Evolutionary conservation across 1,140 invertebrate species (phyloP), one percentile per base, ranked within the genome.

Genomic region (Bursaphelenchus mucronatus): DNA sequence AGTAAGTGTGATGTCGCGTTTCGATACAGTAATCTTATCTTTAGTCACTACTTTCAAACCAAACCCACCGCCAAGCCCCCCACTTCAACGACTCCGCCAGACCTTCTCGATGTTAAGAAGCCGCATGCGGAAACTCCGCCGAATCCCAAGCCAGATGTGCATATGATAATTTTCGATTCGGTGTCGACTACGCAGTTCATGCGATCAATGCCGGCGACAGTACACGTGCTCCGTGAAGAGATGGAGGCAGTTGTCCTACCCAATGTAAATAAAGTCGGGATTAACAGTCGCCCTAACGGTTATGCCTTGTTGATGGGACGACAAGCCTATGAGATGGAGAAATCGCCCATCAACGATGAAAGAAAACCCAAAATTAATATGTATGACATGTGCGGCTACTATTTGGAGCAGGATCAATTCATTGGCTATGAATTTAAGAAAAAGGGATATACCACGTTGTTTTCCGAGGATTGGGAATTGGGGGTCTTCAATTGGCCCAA

Each of bases 401-500:
- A 55, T 15, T 21, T 15, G 30, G n/a, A n/a, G 13, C n/a, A 55
- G 53, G 13, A 55, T 7, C 13, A n/a, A 4, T n/a, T 13, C 53
- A n/a, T n/a, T 15, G 30, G 15, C 53, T 44, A n/a, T 6, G 19
- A 45, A 30, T 30, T 30, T 5, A 30, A 30, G 13, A 13, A 55
- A 4, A 55, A 55, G 53, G 13, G 13, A 1, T 15, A n/a, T 13
- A 15, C 13, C n/a, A 19, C 53, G 53, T 7, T n/a, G 15, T n/a
- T 15, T 44, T n/a, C n/a, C 1, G 13, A 55, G 53, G 15, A 15
- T 21, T 55, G 53, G n/a, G 19, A 45, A 45, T n/a, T 15, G 41
- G 13, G n/a, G 1, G 13, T 55, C 2, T 69, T 69, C 17, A 70
- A 69, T 47, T 63, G 67, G 57, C 68, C 68, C 6, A 47, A 63